These are phyloP conservation scores for Ctenicera cuprea DNA, from an alignment of 2,888 invertebrate species.

Conservation along the genomic window DNA sequence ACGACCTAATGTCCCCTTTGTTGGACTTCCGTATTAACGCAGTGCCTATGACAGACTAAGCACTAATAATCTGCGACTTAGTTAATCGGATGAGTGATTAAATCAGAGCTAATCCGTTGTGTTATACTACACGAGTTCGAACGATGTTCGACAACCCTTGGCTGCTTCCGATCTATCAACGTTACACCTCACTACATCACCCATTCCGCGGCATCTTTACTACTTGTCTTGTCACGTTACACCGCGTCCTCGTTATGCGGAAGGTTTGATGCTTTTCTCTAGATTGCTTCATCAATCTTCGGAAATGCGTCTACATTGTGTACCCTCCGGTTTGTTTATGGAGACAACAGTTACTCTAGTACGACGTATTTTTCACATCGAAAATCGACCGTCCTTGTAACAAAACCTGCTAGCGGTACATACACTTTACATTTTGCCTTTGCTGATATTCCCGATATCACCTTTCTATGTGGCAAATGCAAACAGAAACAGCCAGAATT, in stretches of 20 bases:
- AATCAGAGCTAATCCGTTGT: slow-evolving; percentile 64
- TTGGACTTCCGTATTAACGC: slow-evolving; percentile 14
- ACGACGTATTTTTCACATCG: slow-evolving; percentile 49
- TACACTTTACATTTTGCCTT: slow-evolving; percentile 25
- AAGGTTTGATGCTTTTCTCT: slow-evolving; percentile 65
- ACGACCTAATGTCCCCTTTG: slow-evolving; percentile 18
- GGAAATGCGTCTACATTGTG: slow-evolving; percentile 55
- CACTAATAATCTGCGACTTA: slow-evolving; percentile 45
- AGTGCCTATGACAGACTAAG: slow-evolving; percentile 21
- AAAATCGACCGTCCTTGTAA: slow-evolving; percentile 48
- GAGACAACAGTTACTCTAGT: slow-evolving; percentile 54
- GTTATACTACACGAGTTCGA: slow-evolving; percentile 62
- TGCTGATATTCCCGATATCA: slow-evolving; percentile 5
- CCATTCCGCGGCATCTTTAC: slow-evolving; percentile 65
- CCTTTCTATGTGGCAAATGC: not conserved
- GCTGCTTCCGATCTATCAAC: slow-evolving; percentile 65
- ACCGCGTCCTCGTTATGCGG: slow-evolving; percentile 64
- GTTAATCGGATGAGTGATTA: slow-evolving; percentile 59
- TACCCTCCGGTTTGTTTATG: slow-evolving; percentile 58
- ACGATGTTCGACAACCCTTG: slow-evolving; percentile 63
- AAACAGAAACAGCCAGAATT: too few species aligned
- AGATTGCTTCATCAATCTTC: slow-evolving; percentile 66
- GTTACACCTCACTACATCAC: slow-evolving; percentile 63
- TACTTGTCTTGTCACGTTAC: slow-evolving; percentile 65
- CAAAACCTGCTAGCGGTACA: slow-evolving; percentile 3